These are phyloP conservation scores for Omphaloscelis lunosa DNA, from an alignment of 2,888 invertebrate species.

Conservation along the genomic window DNA sequence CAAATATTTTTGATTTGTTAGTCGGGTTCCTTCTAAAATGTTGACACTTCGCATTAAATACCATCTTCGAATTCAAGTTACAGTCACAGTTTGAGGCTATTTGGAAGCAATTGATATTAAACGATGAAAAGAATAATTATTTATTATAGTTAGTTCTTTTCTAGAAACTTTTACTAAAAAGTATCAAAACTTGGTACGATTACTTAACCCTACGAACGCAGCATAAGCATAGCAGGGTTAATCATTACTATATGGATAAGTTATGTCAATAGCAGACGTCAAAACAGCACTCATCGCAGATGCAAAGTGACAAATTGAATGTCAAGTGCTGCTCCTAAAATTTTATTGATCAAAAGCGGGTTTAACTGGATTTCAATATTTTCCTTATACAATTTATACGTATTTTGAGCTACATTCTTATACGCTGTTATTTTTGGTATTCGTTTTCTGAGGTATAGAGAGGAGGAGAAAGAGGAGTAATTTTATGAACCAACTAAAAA, in stretches of 20 bases:
- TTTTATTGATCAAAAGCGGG: neutral
- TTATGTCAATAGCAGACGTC: neutral
- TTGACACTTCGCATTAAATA: constrained; percentile 1
- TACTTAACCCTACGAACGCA: neutral
- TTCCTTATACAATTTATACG: neutral
- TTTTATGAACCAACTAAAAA: neutral
- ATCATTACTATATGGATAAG: neutral
- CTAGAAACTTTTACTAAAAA: neutral
- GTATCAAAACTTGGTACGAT: neutral
- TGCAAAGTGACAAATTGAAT: neutral
- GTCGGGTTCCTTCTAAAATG: neutral
- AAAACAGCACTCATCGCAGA: neutral
- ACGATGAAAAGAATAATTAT: neutral
- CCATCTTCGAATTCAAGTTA: neutral
- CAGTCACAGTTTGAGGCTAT: constrained; percentile 4
- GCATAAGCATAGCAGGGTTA: neutral
- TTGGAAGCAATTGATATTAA: neutral
- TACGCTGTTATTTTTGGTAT: too few species aligned
- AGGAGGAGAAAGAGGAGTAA: neutral
- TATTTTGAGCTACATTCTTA: neutral
- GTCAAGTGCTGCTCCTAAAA: neutral
- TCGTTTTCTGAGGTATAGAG: neutral
- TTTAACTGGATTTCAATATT: neutral
- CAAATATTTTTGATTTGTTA: constrained; percentile 39
- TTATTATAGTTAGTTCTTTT: neutral